Evolutionary conservation across 2,113 vertebrate genomes (phyloP), one percentile per base, ranked within the genome.

Genomic region (Solea senegalensis): DNA sequence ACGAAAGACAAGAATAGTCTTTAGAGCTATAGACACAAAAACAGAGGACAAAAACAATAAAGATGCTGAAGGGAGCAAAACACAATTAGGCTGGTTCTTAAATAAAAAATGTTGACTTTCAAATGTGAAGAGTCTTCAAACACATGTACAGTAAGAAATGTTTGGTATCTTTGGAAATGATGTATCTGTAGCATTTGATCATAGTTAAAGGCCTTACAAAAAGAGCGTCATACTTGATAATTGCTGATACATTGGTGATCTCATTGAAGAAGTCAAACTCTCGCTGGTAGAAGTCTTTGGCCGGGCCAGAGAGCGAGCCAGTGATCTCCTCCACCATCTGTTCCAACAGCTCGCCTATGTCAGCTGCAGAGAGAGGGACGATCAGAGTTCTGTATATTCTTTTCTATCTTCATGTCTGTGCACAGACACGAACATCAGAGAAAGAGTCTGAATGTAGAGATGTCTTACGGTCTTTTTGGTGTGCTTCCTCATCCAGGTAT

Each of bases 221-320:
- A 34, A 34, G 34, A 34, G 34, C 34, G 39, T 68, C 94, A 79
- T 94, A 98, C 97, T 98, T 99, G 90, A 99, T 96, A 73, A 96
- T 94, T 78, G 97, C 97, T 0, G 97, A 98, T 54, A 99, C 96
- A 0, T 99, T 99, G 81, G 96, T 99, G 91, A 99, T 97, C 92
- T 98, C 95, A 88, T 97, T 97, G 81, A 99, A 99, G 91, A 99
- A 99, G 84, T 99, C 97, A 76, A 98, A 99, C 71, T 99, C 97
- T n/a, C 96, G 88, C 71, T 97, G 97, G 88, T 99, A 98, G 88
- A 99, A 99, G 68, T 97, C 95, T 89, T 98, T 98, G 58, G 97
- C 97, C 0, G 96, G 96, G 11, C 97, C 97, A 0, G 97, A 98
- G 43, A 99, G 82, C 0, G 96, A 96, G 16, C 95, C 90, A 0